These are phyloP conservation scores for Resseliella maxima DNA, from an alignment of 2,888 invertebrate species.

Conservation along the genomic window DNA sequence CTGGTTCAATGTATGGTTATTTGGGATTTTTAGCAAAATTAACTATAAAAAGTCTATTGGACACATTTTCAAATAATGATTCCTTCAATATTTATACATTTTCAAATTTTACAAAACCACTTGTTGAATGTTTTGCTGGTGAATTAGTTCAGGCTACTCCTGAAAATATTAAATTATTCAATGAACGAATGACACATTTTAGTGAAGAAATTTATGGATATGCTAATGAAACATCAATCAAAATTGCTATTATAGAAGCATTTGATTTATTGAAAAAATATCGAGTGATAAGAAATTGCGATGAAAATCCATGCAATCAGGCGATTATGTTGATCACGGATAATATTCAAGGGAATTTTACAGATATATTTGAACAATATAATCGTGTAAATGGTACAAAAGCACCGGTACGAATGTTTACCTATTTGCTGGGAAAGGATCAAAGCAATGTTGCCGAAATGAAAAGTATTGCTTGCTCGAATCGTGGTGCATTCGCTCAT, in stretches of 20 bases:
- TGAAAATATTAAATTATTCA: conserved; percentile 83
- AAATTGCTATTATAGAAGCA: conserved; percentile 82
- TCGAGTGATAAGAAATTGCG: conserved; percentile 70
- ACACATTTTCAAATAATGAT: conserved; percentile 97
- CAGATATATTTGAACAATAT: conserved; percentile 86
- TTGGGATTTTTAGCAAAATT: conserved; percentile 81
- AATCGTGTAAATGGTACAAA: conserved; percentile 78
- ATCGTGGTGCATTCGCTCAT: conserved; percentile 95
- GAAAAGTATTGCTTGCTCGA: conserved; percentile 93
- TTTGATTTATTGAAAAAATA: conserved; percentile 81
- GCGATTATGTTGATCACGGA: conserved; percentile 99
- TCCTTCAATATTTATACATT: conserved; percentile 92
- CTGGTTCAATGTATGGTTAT: conserved; percentile 96
- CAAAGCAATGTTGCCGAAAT: conserved; percentile 90
- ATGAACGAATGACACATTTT: conserved; percentile 75
- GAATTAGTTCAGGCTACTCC: conserved; percentile 88
- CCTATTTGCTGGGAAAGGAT: conserved; percentile 94
- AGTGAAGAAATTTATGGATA: conserved; percentile 62
- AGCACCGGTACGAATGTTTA: conserved; percentile 90
- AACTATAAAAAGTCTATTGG: conserved; percentile 88
- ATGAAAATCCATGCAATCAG: conserved; percentile 83
- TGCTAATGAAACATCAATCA: conserved; percentile 76
- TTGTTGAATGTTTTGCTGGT: conserved; percentile 85
- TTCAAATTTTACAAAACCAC: conserved; percentile 77
- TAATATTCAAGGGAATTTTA: conserved; percentile 94